These are phyloP conservation scores for Pyralis farinalis DNA, from an alignment of 2,888 invertebrate species.

Conservation along the genomic window DNA sequence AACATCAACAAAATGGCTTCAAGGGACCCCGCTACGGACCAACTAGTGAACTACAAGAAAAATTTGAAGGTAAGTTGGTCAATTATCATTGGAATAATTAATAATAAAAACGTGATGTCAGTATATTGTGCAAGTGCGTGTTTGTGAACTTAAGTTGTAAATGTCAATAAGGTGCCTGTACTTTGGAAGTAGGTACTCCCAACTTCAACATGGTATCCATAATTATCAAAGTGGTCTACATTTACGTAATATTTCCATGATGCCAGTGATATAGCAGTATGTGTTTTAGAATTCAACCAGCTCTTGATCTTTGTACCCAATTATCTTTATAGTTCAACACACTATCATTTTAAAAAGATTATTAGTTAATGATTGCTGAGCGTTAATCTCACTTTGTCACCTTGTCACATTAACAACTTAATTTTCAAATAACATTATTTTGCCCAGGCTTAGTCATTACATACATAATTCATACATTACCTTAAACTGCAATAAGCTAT, in stretches of 20 bases:
- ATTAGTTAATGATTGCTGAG: conserved; percentile 11
- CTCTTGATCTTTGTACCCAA: conserved; percentile 9
- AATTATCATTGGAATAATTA: not conserved
- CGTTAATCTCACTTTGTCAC: not conserved
- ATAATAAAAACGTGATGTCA: not conserved
- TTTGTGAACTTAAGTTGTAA: not conserved
- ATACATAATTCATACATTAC: not conserved
- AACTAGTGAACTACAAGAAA: conserved; percentile 83
- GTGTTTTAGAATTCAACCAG: no score
- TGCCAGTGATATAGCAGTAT: no score
- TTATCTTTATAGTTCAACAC: conserved; percentile 4
- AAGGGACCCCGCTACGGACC: conserved; percentile 83
- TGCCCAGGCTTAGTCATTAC: not conserved
- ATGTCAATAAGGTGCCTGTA: not conserved
- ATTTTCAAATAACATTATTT: not conserved
- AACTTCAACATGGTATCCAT: no score
- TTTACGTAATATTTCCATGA: no score
- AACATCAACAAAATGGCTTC: conserved; percentile 45
- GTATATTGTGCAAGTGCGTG: not conserved
- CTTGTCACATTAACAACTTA: not conserved
- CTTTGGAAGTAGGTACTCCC: not conserved
- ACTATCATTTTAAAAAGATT: no score
- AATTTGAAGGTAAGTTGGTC: conserved; percentile 72
- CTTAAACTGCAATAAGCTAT: not conserved
- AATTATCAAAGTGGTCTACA: no score